These are phyloP conservation scores for Eidolon helvum DNA, from an alignment of 2,113 vertebrate species.

Conservation along the genomic window DNA sequence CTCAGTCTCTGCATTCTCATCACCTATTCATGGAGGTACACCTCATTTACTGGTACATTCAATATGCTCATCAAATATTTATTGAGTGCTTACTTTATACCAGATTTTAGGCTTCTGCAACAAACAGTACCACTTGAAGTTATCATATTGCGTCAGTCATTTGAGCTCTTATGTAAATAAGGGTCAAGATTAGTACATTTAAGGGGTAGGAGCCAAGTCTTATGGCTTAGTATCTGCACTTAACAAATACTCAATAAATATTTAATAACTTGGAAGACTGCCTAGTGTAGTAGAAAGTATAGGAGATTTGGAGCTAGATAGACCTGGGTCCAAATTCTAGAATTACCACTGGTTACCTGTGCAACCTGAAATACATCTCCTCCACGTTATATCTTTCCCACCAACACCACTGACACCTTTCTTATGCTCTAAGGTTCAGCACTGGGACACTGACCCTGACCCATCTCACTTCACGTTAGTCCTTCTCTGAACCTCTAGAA, in stretches of 20 bases:
- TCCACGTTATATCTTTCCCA: neutral
- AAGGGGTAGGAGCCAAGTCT: neutral
- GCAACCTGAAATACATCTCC: neutral
- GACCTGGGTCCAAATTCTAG: neutral
- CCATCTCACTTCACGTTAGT: neutral
- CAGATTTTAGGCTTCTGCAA: neutral
- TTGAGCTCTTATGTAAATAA: conserved; percentile 23
- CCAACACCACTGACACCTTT: too few relatives aligned
- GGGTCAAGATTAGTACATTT: neutral
- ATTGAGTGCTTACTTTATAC: neutral
- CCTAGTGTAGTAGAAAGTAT: neutral
- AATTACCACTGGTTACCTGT: neutral
- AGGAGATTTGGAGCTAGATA: neutral
- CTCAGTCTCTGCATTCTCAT: neutral
- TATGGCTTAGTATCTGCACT: neutral
- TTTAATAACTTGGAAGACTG: neutral
- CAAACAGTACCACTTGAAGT: neutral
- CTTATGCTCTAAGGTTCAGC: neutral
- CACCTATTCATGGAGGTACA: neutral
- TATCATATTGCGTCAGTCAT: neutral
- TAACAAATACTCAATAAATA: neutral
- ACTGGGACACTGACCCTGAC: neutral
- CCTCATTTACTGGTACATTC: neutral
- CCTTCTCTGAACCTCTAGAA: neutral
- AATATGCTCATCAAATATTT: neutral